phyloP scores from a whole-genome alignment of 2,888 invertebrate species.

The Pseudeuparius sepicola region DNA sequence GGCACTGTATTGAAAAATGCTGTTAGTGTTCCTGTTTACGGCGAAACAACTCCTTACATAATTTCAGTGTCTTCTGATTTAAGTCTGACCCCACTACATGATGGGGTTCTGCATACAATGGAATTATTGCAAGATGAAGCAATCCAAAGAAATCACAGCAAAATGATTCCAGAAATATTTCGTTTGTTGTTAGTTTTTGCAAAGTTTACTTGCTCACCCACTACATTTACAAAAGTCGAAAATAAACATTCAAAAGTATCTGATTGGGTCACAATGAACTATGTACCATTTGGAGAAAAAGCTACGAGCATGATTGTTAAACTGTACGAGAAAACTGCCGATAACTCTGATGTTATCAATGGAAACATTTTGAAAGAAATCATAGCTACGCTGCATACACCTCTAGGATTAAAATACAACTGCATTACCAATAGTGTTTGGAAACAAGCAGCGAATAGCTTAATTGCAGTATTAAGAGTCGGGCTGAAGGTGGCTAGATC shows the following conservation, averaged over 20 bases:
- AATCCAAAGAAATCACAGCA: slow-evolving; percentile 43
- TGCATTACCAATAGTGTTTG: slow-evolving; percentile 73
- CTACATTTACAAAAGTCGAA: slow-evolving; percentile 46
- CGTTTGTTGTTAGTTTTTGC: slow-evolving; percentile 55
- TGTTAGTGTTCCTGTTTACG: slow-evolving; percentile 70
- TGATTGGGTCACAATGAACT: slow-evolving; percentile 72
- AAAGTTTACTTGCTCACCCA: slow-evolving; percentile 61
- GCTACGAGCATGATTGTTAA: slow-evolving; percentile 63
- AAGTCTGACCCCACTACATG: slow-evolving; percentile 72
- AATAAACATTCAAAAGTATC: slow-evolving; percentile 42
- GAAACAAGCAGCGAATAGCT: slow-evolving; percentile 69
- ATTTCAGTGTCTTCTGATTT: slow-evolving; percentile 64
- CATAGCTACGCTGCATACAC: slow-evolving; percentile 57
- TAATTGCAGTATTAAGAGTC: slow-evolving; percentile 67
- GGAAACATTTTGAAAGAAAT: slow-evolving; percentile 59
- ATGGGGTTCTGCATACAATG: slow-evolving; percentile 75
- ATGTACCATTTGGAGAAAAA: slow-evolving; percentile 79
- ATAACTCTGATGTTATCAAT: slow-evolving; percentile 59
- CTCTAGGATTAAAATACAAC: slow-evolving; percentile 69
- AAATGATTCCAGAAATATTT: slow-evolving; percentile 59
- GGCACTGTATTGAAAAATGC: slow-evolving; percentile 59
- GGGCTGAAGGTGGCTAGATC: slow-evolving; percentile 82
- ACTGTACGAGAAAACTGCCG: slow-evolving; percentile 64
- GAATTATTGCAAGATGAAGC: slow-evolving; percentile 77
- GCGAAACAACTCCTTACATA: slow-evolving; percentile 72